Percentiles rank a stretch among this genome's conserved stretches.
These are phyloP conservation scores for Amphimedon queenslandica DNA, from an alignment of 37 sponge, comb jelly and placozoan genomes.

Conservation along the genomic window DNA sequence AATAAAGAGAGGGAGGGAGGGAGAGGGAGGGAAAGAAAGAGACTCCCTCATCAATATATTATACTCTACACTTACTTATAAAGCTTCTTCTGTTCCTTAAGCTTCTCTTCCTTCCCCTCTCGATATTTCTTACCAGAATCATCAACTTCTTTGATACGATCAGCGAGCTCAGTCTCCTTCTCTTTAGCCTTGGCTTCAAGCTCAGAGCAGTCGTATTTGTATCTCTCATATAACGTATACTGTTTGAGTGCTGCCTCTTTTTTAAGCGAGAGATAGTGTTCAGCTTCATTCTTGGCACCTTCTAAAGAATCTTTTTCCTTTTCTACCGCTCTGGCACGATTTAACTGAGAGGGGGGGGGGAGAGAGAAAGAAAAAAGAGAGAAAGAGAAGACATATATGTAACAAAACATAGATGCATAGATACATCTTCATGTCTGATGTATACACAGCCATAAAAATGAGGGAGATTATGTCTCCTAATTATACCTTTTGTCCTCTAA, in stretches of 20 bases:
- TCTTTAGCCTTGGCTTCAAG: conserved; percentile 43
- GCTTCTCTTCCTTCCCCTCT: not conserved
- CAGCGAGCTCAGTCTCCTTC: conserved; percentile 59
- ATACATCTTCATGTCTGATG: not conserved
- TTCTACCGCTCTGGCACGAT: conserved; percentile 89
- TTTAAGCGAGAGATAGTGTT: conserved; percentile 74
- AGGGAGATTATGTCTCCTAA: not conserved
- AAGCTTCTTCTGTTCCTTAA: not conserved
- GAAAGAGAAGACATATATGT: not conserved
- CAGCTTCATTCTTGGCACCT: conserved; percentile 91
- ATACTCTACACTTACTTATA: not conserved
- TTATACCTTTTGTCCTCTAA: conserved; percentile 84
- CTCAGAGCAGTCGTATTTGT: conserved; percentile 51
- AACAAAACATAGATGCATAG: not conserved
- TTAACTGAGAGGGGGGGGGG: too few species aligned
- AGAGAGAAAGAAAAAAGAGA: too few species aligned
- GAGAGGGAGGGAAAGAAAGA: too few species aligned
- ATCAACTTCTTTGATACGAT: conserved; percentile 25
- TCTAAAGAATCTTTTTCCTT: conserved; percentile 86
- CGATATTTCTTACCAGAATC: not conserved
- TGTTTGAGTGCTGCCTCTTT: conserved; percentile 57
- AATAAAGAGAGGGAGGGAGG: too few species aligned
- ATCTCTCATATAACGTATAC: conserved; percentile 55
- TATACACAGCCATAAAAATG: not conserved
- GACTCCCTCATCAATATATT: too few species aligned